These are phyloP conservation scores for Papilio helenus DNA, from an alignment of 1,140 invertebrate species.

Conservation along the genomic window DNA sequence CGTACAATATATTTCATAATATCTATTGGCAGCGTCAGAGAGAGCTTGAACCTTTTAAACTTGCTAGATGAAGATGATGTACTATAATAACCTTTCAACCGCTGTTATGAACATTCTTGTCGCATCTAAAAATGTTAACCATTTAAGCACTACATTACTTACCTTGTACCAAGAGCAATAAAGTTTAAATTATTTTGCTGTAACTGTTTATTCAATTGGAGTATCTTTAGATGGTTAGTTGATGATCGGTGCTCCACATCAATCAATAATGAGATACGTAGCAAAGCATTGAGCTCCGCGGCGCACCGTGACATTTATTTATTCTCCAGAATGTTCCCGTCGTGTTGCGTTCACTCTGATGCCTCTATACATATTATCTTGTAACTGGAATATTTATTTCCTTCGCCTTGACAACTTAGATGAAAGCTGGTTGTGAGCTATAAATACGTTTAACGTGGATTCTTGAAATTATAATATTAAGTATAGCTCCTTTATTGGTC, in stretches of 20 bases:
- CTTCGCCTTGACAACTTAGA: constrained; percentile 33
- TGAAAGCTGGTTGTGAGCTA: constrained; percentile 17
- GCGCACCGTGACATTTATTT: constrained; percentile 75
- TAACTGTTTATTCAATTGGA: constrained; percentile 30
- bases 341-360: constrained; percentile 57
- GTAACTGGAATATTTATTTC: constrained; percentile 44
- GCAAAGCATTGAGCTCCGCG: constrained; percentile 35
- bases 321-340: constrained; percentile 71
- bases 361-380: constrained; percentile 31
- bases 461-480: background rate
- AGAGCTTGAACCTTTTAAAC: constrained; percentile 67
- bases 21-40: constrained; percentile 66
- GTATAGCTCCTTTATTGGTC: background rate
- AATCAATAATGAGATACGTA: constrained; percentile 64
- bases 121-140: background rate
- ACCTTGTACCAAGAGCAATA: background rate
- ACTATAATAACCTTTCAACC: constrained; percentile 27
- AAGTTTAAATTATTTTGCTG: constrained; percentile 3
- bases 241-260: constrained; percentile 59
- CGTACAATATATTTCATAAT: constrained; percentile 68
- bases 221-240: constrained; percentile 44
- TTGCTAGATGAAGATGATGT: constrained; percentile 71
- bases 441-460: background rate
- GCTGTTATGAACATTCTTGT: constrained; percentile 4
- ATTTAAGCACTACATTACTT: background rate